Base-by-base conservation (phyloP, 2,797 vertebrate species). In the Tarsius wallacei region DNA sequence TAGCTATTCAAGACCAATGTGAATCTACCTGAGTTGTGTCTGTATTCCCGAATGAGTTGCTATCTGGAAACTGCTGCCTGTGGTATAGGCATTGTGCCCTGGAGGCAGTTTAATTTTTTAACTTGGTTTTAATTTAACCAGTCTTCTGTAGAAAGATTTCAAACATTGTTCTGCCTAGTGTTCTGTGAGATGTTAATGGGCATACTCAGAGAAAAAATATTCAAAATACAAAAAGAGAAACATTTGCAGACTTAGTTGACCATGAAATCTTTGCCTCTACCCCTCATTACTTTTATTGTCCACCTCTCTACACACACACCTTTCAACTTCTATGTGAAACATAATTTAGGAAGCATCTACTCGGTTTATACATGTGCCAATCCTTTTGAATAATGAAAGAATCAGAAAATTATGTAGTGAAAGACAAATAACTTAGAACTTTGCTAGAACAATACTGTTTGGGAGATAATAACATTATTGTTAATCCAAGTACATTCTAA, bases 401-500 rank as follows among this genome's bases (percentile, higher is more conserved):
- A 73, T 68, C n/a, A 68, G 64, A 88, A 94, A 91, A 88, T 74
- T 85, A 49, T 26, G 83, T 31, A 85, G 10, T 86, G 33, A 94
- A 94, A 90, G 33, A 36, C 57, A 94, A 88, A 77, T 61, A 76
- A 57, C 73, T 61, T 49, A 81, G n/a, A 77, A 12, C 22, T 93
- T 71, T 88, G 28, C 80, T 73, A 71, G 70, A 31, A 19, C 19
- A 91, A 87, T 22, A 36, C 22, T 80, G 2, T 68, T 74, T 55
- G 33, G 24, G 73, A 49, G 42, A 42, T 73, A 53, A 31, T 70
- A 51, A 64, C 15, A 71, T 49, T n/a, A 61, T 71, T 77, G 9
- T 77, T 89, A 78, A 55, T 95, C 26, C 73, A 96, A 91, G 61
- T 95, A 42, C 36, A 89, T 80, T 81, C 7, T 89, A 31, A 95